These are phyloP conservation scores for Rhinopithecus roxellana DNA, from an alignment of 2,113 vertebrate species.

Conservation along the genomic window DNA sequence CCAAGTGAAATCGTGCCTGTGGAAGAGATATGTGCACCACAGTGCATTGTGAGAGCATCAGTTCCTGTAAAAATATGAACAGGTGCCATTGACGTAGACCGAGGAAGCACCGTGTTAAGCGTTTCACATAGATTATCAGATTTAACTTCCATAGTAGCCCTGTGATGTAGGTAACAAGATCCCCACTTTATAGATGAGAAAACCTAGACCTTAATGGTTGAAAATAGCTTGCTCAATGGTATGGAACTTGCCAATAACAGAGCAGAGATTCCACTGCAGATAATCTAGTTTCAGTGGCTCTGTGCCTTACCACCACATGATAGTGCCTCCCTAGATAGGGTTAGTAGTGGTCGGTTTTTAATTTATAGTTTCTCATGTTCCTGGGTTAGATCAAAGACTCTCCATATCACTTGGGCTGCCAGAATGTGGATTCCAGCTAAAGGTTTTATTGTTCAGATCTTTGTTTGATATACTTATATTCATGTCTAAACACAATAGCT, in stretches of 20 bases:
- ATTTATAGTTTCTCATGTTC: not conserved
- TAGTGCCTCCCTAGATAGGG: not conserved
- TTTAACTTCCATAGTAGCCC: not conserved
- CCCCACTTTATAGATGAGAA: not conserved
- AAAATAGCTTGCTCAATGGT: not conserved
- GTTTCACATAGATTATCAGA: not conserved
- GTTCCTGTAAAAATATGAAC: not conserved
- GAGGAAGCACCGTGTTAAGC: fast-evolving
- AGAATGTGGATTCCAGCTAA: not conserved
- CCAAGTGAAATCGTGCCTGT: not conserved
- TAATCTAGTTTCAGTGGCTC: not conserved
- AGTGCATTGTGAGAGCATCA: not conserved
- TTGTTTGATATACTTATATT: not conserved
- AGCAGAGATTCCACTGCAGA: not conserved
- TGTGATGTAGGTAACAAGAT: not conserved
- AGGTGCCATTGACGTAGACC: not conserved
- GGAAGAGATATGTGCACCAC: not conserved
- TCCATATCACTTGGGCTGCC: not conserved
- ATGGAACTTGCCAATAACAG: not conserved
- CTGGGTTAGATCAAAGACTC: not conserved
- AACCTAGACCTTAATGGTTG: not conserved
- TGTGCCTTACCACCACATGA: fast-evolving
- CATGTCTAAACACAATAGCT: not conserved
- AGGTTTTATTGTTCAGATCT: not conserved
- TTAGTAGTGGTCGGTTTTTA: not conserved